phyloP scores from a whole-genome alignment of 2,797 vertebrate genomes.

The Salarias fasciatus region DNA sequence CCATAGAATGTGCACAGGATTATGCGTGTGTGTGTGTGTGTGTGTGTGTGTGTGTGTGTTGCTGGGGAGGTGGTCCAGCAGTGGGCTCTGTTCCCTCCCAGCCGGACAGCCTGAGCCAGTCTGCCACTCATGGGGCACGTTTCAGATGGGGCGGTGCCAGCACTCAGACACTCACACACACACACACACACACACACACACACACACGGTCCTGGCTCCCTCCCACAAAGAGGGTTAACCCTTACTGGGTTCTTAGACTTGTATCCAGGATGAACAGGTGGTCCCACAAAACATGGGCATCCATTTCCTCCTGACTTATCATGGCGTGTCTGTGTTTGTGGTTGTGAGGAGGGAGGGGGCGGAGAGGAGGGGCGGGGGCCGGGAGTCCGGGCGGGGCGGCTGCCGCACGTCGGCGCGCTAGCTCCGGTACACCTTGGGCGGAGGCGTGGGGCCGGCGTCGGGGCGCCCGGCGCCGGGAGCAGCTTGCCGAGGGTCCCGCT shows the following conservation, averaged over 20 bases:
- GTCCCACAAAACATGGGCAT: slow-evolving; percentile 83
- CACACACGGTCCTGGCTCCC: slow-evolving; percentile 61
- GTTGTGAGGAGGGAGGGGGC: slow-evolving; percentile 21
- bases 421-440: slow-evolving; percentile 47
- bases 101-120: slow-evolving; percentile 80
- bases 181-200: slow-evolving; percentile 27
- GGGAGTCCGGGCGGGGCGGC: slow-evolving; percentile 8
- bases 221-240: slow-evolving; percentile 78
- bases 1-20: slow-evolving; percentile 54
- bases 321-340: slow-evolving; percentile 57
- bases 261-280: slow-evolving; percentile 84
- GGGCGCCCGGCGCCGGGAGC: slow-evolving; percentile 56
- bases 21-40: slow-evolving; percentile 26
- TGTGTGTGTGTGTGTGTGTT: slow-evolving; percentile 42
- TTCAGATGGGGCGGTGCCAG: slow-evolving; percentile 76
- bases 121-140: slow-evolving; percentile 80
- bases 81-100: slow-evolving; percentile 74
- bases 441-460: slow-evolving; percentile 27
- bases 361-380: too few species aligned
- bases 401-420: slow-evolving; percentile 7
- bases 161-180: slow-evolving; percentile 24
- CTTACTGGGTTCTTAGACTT: slow-evolving; percentile 78
- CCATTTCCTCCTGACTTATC: slow-evolving; percentile 82
- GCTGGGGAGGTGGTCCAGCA: slow-evolving; percentile 69
- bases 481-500: slow-evolving; percentile 73